Conservation (phyloP, 2,888 invertebrate species). For the Caenorhabditis sinica region DNA sequence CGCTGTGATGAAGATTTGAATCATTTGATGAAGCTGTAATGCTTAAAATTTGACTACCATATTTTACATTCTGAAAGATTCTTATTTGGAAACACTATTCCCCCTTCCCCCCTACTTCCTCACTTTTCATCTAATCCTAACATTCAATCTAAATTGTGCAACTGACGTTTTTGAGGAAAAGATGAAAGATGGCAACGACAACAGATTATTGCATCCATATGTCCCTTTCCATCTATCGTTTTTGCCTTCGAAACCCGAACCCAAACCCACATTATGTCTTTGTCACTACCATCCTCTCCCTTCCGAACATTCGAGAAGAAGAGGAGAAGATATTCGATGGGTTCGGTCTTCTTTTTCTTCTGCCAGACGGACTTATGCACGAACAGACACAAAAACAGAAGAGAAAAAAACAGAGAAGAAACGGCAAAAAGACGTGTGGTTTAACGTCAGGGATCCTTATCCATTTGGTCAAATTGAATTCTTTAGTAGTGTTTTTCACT, state of each 20-base stretch:
- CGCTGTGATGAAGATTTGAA: no score
- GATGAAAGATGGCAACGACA: conserved; percentile 61
- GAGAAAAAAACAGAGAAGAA: conserved; percentile 22
- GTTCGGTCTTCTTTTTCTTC: neutral
- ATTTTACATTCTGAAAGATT: conserved; percentile 2
- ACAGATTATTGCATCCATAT: conserved; percentile 63
- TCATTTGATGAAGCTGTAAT: no score
- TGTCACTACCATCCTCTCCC: conserved; percentile 30
- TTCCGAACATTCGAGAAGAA: conserved; percentile 27
- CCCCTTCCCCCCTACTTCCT: conserved; percentile 6
- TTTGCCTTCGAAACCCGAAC: conserved; percentile 44
- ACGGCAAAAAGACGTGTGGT: neutral
- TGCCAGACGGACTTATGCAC: conserved; percentile 45
- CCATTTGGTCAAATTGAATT: conserved; percentile 58
- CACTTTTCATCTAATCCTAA: conserved; percentile 41
- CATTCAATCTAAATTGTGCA: conserved; percentile 62
- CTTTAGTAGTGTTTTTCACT: conserved; percentile 17
- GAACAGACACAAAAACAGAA: conserved; percentile 34
- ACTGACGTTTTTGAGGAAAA: conserved; percentile 59
- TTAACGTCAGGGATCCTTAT: conserved; percentile 7
- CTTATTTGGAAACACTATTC: conserved; percentile 33
- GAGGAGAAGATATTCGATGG: conserved; percentile 47
- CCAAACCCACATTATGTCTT: conserved; percentile 56
- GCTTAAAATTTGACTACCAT: neutral
- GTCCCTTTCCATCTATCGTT: conserved; percentile 16